These are phyloP conservation scores for Microtus californicus DNA, from an alignment of 2,797 vertebrate genomes.

Conservation along the genomic window DNA sequence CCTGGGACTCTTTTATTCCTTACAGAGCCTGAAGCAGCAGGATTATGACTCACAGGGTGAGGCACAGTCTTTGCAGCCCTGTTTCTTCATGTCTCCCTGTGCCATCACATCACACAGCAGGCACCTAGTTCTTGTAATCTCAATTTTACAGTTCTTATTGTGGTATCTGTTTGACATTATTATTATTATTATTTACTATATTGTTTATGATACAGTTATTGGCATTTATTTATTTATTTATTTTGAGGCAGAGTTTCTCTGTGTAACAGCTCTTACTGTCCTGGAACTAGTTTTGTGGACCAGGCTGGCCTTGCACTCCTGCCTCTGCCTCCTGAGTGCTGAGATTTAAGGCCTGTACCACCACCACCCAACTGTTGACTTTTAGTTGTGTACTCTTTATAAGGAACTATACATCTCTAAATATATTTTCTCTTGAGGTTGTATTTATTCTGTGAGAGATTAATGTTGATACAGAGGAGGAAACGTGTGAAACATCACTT, in stretches of 20 bases:
- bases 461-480: neutral
- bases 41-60: slow-evolving; percentile 69
- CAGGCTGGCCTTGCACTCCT: neutral
- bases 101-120: slow-evolving; percentile 28
- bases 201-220: slow-evolving; percentile 52
- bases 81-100: neutral
- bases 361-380: neutral
- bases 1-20: slow-evolving; percentile 63
- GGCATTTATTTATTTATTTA: slow-evolving; percentile 23
- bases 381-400: slow-evolving; percentile 64
- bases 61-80: slow-evolving; percentile 47
- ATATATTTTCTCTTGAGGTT: slow-evolving; percentile 54
- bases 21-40: slow-evolving; percentile 64
- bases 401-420: slow-evolving; percentile 43
- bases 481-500: neutral
- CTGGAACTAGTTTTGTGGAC: neutral
- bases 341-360: neutral
- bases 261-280: neutral
- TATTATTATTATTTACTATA: neutral
- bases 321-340: neutral
- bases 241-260: neutral
- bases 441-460: slow-evolving; percentile 41
- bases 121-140: slow-evolving; percentile 49
- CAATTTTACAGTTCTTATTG: slow-evolving; percentile 51
- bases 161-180: slow-evolving; percentile 49